Evolutionary conservation across 1,140 invertebrate genomes (phyloP).

Genomic region (Saccostrea glomerata): DNA sequence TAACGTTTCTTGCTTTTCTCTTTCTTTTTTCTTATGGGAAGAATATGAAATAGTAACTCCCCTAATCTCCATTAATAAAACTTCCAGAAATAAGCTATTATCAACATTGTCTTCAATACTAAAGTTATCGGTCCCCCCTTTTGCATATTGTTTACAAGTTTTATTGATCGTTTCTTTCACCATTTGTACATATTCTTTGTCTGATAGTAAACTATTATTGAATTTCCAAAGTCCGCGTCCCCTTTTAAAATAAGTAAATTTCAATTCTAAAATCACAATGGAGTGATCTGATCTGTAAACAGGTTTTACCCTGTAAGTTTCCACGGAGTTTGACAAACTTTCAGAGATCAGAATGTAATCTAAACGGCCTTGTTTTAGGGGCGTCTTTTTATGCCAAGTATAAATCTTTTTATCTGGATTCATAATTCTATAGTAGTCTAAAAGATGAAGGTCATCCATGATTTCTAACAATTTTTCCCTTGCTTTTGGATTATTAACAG

Average conservation of each 20-base stretch:
- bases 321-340: slow-evolving; percentile 9
- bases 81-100: not conserved
- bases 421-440: too few species aligned
- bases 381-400: not conserved
- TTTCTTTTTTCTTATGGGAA: too few species aligned
- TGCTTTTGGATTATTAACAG: slow-evolving; percentile 46
- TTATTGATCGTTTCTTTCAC: not conserved
- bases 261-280: not conserved
- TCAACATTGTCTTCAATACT: not conserved
- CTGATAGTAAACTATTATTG: too few species aligned
- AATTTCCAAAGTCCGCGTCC: too few species aligned
- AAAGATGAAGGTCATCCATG: not conserved
- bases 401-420: not conserved
- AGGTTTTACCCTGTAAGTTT: not conserved
- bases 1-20: too few species aligned
- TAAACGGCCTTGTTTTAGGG: too few species aligned
- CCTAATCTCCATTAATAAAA: slow-evolving; percentile 12
- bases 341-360: too few species aligned
- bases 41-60: not conserved
- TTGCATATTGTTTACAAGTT: not conserved
- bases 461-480: slow-evolving; percentile 41
- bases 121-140: not conserved
- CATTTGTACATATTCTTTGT: too few species aligned
- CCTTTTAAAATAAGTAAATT: not conserved
- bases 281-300: slow-evolving; percentile 13